Conservation (phyloP, 2,888 invertebrate genomes). For the Microdon myrmicae region DNA sequence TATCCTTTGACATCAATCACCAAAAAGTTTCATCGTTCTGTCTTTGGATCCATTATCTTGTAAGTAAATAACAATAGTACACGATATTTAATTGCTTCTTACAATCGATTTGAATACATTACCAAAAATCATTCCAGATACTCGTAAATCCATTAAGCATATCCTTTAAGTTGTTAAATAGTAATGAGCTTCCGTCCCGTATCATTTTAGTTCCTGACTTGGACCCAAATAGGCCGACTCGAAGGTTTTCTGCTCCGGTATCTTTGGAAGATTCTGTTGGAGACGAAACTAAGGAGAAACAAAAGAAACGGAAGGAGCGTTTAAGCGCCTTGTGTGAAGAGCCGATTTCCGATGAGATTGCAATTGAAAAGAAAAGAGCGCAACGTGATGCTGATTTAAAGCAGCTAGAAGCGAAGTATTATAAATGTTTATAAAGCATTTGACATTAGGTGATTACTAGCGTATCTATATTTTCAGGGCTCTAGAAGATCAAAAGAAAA, state of each 20-base stretch:
- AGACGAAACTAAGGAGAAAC: slow-evolving; percentile 72
- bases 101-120: too few species aligned
- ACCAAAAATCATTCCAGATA: too few species aligned
- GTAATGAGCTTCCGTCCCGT: too few species aligned
- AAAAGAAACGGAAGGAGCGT: slow-evolving; percentile 73
- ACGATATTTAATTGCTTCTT: too few species aligned
- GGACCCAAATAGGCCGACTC: slow-evolving; percentile 76
- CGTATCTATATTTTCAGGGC: slow-evolving; percentile 63
- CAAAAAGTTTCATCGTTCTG: too few species aligned
- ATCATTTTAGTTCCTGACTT: slow-evolving; percentile 69
- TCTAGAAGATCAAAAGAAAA: slow-evolving; percentile 70
- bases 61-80: too few species aligned
- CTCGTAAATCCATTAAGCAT: too few species aligned
- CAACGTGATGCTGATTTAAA: slow-evolving; percentile 69
- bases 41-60: too few species aligned
- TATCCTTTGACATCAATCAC: too few species aligned
- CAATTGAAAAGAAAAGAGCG: slow-evolving; percentile 69
- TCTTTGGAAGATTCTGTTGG: slow-evolving; percentile 70
- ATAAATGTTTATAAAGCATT: slow-evolving; percentile 23
- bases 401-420: slow-evolving; percentile 68
- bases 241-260: slow-evolving; percentile 74
- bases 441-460: too few species aligned
- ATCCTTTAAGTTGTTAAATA: too few species aligned
- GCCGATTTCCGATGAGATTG: slow-evolving; percentile 59
- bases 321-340: slow-evolving; percentile 70